Evolutionary conservation across 2,113 vertebrate genomes (phyloP), one percentile per base, ranked within the genome.

Genomic region (Gasterosteus nipponicus): DNA sequence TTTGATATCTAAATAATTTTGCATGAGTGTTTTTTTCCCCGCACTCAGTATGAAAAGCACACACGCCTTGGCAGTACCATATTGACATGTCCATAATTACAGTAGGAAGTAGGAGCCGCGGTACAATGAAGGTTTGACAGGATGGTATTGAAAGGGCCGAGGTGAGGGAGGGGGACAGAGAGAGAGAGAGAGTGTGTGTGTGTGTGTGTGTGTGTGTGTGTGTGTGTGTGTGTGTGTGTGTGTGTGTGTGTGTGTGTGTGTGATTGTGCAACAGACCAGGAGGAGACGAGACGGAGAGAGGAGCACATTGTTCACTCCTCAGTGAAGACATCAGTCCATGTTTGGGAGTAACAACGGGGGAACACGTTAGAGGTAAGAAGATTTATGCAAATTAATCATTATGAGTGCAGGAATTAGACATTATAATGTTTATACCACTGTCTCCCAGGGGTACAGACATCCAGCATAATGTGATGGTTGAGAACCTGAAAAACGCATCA

Each of bases 331-430:
- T 18, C 46, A 15, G 75, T 68, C 65, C 65, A 61, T 60, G 7
- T 76, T 59, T 61, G 54, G 60, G 65, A 80, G 54, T 47, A 75
- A 67, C 31, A 60, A 26, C 54, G 63, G 42, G 38, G 41, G 26
- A 70, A 42, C 41, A 63, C 19, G 47, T 58, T 49, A 26, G 3
- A 87, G 88, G 91, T 92, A 87, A 87, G 88, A 44, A 3, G 8
- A 66, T 82, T 71, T 74, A 68, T 15, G 10, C n/a, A 63, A 78
- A n/a, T 16, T 54, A 38, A 1, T 56, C 1, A 57, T 73, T 26
- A 51, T 14, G 9, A 56, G 1, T 12, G 60, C 1, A 35, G 35
- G 53, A 56, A 56, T 33, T 57, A 75, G 58, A 70, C 10, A 51
- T 8, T 75, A 10, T 51, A 0, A 59, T 59, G 9, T 75, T 5